Base-by-base conservation (phyloP, 2,888 invertebrate species). In the Cataglyphis albicans region DNA sequence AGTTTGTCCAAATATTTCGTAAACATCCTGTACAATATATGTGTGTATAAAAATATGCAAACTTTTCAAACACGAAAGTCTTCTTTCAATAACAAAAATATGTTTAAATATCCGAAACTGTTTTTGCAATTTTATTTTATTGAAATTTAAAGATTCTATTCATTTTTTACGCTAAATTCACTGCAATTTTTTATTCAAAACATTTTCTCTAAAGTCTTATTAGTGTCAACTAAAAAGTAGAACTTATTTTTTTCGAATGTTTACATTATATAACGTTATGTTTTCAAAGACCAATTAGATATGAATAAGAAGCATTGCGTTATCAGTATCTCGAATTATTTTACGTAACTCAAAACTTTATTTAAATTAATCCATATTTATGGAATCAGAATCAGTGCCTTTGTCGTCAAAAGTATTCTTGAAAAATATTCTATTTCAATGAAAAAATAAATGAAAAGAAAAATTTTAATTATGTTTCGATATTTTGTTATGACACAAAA, bases 171-270 rank as follows among this genome's bases (percentile, higher is more conserved):
- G 21, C 6, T 61, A 38, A 59, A 73, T 32, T 55, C n/a, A 21
- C 3, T 21, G 15, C 5, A 74, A 73, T 44, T 44, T 73, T 73
- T 73, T 61, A 68, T 32, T 41, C 1, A 7, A 74, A 5, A 74
- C 9, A 41, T 29, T 74, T 61, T 61, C 3, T 15, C 4, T 61
- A 29, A 73, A 73, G n/a, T 55, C 9, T 55, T 4, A 35, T 35
- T 15, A 55, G 5, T 32, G n/a, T 57, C 29, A 18, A 0, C 7
- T 41, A 41, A 59, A 41, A 59, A 41, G 1, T 7, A 55, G 10
- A 48, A 48, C n/a, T 57, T 57, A 3, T n/a, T 1, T 57, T 38
- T 38, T 3, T 41, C 10, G 4, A 59, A 55, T 6, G 35, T 55
- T 55, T 72, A 29, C 2, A 29, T 29, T 41, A 72, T 35, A 35